phyloP scores from a whole-genome alignment of 2,797 vertebrate genomes.

The Graptemys geographica region DNA sequence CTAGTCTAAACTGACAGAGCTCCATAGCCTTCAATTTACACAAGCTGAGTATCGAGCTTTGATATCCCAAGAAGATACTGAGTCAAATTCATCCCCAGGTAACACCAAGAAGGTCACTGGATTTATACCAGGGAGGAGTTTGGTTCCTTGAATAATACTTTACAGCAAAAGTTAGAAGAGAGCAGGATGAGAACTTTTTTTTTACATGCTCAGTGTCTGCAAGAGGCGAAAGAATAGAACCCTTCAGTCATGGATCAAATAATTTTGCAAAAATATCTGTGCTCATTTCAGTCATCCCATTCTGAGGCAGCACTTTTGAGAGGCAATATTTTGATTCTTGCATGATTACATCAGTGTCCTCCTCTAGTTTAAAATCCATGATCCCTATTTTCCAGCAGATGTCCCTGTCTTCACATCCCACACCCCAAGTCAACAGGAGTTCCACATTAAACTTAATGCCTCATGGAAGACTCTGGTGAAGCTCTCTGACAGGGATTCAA shows the following conservation, averaged over 20 bases:
- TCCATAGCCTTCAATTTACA: not conserved
- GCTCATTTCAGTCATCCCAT: not conserved
- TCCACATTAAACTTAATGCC: not conserved
- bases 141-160: not conserved
- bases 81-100: not conserved
- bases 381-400: not conserved
- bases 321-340: not conserved
- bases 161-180: constrained; percentile 1
- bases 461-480: not conserved
- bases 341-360: not conserved
- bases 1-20: not conserved
- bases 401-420: not conserved
- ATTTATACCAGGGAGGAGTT: not conserved
- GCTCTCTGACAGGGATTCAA: not conserved
- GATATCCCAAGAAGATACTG: not conserved
- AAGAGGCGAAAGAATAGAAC: not conserved
- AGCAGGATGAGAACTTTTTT: not conserved
- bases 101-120: not conserved
- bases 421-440: not conserved
- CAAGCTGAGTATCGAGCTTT: not conserved
- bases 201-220: not conserved
- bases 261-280: not conserved
- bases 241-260: not conserved
- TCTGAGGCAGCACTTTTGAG: not conserved
- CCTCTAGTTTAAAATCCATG: not conserved